Base-by-base conservation (phyloP, 2,888 invertebrate species). In the Ditylenchus weischeri region DNA sequence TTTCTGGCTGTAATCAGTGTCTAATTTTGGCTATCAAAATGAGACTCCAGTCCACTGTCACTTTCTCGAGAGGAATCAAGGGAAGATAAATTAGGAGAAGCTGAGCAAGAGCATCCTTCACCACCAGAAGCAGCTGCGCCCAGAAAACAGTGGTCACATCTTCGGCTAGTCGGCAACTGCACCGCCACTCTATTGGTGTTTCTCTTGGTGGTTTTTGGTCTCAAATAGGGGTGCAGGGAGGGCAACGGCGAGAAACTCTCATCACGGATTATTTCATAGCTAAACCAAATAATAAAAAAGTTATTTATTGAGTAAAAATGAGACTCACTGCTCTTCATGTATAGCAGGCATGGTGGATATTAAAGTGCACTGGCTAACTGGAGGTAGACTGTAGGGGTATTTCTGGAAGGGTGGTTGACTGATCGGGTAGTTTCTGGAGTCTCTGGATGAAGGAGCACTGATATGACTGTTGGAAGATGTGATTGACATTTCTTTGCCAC, bases 131-230 rank as follows among this genome's bases (percentile, higher is more conserved):
- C 23, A 54, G 54, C 11, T 29, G 54, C 29, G 2, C 29, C 54
- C 11, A 54, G 54, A 54, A 54, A 54, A 29, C 54, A 54, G 29
- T 10, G 54, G 8, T 54, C 54, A 54, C 54, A 54, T 7, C 54
- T 21, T 23, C 54, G 11, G 54, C 54, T 54, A 23, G 54, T 54
- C 23, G 54, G 54, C 54, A 54, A 29, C 54, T 54, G 54, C 54
- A 54, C 54, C 54, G n/a, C 21, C 54, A 29, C 21, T 21, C 54
- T 11, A 10, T 29, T 54, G 21, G 10, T 54, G 54, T 54, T 54
- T 29, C 54, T 54, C 43, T 43, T 43, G 15, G 13, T 43, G 43
- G 43, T 43, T 10, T 54, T 54, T 2, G 11, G n/a, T 29, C 21
- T 18, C 29, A 54, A n/a, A 54, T 18, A 54, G 13, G 54, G 54